A percentile compares a stretch with the other conserved stretches of the same genome.
phyloP scores from a whole-genome alignment of 2,888 invertebrate species.

The Euzetes globulus region DNA sequence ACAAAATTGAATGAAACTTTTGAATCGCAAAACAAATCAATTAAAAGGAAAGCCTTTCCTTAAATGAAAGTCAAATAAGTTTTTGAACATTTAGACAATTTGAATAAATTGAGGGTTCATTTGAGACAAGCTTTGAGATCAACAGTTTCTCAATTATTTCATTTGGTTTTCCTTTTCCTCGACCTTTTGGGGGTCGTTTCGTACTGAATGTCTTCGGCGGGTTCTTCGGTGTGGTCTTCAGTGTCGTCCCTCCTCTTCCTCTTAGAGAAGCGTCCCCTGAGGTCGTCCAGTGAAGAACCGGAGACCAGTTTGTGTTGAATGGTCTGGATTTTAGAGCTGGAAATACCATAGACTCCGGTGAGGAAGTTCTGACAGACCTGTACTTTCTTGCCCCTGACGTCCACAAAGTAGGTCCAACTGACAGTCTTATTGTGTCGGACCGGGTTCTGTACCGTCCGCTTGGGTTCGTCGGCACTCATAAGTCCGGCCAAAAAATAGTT shows the following conservation, averaged over 20 bases:
- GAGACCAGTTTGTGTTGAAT: slow-evolving; percentile 26
- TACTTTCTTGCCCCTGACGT: slow-evolving; percentile 26
- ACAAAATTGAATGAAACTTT: too few relatives aligned
- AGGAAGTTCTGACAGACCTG: slow-evolving; percentile 24
- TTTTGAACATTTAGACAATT: too few relatives aligned
- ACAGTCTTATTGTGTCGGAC: slow-evolving; percentile 26
- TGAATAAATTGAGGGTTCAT: too few relatives aligned
- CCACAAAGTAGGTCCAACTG: slow-evolving; percentile 24
- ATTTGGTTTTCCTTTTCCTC: too few relatives aligned
- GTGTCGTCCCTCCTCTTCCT: background rate
- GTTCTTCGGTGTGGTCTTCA: background rate
- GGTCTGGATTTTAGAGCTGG: slow-evolving; percentile 26
- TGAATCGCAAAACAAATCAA: too few relatives aligned
- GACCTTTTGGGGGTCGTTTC: too few relatives aligned
- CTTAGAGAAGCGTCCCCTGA: slow-evolving; percentile 21
- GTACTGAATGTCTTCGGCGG: background rate
- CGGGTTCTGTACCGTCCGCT: slow-evolving; percentile 19
- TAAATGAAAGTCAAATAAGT: too few relatives aligned
- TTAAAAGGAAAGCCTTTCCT: too few relatives aligned
- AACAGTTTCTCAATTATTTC: too few relatives aligned
- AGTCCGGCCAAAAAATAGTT: slow-evolving; percentile 27
- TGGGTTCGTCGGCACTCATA: slow-evolving; percentile 25
- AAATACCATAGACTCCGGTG: slow-evolving; percentile 17
- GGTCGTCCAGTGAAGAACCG: slow-evolving; percentile 22
- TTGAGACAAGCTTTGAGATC: too few relatives aligned